Conservation (phyloP, 2,113 vertebrate genomes). For the Motacilla alba region DNA sequence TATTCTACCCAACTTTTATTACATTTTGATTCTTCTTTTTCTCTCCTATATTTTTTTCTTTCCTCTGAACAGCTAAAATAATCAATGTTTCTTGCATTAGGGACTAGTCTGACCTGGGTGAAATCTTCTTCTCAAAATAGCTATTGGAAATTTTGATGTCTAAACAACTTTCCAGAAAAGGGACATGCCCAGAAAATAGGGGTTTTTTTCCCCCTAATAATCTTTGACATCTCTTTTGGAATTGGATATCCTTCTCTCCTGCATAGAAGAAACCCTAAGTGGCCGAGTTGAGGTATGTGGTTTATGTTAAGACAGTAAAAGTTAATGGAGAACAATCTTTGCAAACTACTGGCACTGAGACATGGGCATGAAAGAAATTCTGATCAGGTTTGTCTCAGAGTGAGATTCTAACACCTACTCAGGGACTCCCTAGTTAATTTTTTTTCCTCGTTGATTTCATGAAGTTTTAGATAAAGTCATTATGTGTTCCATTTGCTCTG, state of each 20-base stretch:
- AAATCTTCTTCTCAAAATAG: background rate
- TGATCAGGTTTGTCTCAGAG: background rate
- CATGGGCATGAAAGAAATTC: background rate
- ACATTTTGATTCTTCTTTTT: background rate
- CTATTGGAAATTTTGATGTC: background rate
- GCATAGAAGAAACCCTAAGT: background rate
- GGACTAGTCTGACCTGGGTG: background rate
- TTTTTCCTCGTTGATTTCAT: background rate
- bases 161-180: background rate
- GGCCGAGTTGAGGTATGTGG: background rate
- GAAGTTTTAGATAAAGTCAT: background rate
- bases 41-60: background rate
- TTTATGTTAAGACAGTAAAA: background rate
- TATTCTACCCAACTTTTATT: background rate
- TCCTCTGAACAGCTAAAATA: background rate
- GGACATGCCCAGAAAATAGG: background rate
- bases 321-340: background rate
- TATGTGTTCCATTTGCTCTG: background rate
- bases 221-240: background rate
- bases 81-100: background rate
- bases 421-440: background rate
- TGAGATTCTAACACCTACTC: background rate
- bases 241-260: background rate
- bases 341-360: background rate
- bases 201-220: accelerated